These are phyloP conservation scores for Nasonia oneida DNA, from an alignment of 2,888 invertebrate species.

Conservation along the genomic window DNA sequence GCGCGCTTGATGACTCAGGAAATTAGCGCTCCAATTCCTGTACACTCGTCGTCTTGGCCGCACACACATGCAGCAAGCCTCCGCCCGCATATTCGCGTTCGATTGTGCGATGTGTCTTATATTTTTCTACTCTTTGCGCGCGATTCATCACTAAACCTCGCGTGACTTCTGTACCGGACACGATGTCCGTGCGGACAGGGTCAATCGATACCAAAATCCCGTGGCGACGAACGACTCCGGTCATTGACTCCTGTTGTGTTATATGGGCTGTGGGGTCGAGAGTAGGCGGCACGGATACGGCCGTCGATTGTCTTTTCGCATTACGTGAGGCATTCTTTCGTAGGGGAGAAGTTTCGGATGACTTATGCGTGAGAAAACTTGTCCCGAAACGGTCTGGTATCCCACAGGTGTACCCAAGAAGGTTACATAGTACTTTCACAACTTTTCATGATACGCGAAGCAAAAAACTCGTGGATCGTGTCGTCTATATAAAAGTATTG, in stretches of 20 bases:
- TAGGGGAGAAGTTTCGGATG: not conserved
- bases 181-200: not conserved
- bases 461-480: not conserved
- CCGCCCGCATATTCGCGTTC: not conserved
- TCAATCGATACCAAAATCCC: not conserved
- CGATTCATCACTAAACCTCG: not conserved
- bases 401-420: not conserved
- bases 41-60: not conserved
- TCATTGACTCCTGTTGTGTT: not conserved
- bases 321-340: not conserved
- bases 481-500: not conserved
- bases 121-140: not conserved
- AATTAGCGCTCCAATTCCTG: conserved; percentile 57
- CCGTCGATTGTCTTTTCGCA: not conserved
- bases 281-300: not conserved
- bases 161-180: not conserved
- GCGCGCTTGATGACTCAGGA: conserved; percentile 52
- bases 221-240: not conserved
- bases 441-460: not conserved
- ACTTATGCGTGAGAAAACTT: not conserved
- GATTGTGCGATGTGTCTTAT: not conserved
- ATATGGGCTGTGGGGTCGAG: not conserved
- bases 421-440: not conserved
- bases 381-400: not conserved
- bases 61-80: not conserved